Percentiles rank a stretch among this genome's conserved stretches.
phyloP scores from a whole-genome alignment of 2,888 invertebrate species.

The Stenodera caucasica region DNA sequence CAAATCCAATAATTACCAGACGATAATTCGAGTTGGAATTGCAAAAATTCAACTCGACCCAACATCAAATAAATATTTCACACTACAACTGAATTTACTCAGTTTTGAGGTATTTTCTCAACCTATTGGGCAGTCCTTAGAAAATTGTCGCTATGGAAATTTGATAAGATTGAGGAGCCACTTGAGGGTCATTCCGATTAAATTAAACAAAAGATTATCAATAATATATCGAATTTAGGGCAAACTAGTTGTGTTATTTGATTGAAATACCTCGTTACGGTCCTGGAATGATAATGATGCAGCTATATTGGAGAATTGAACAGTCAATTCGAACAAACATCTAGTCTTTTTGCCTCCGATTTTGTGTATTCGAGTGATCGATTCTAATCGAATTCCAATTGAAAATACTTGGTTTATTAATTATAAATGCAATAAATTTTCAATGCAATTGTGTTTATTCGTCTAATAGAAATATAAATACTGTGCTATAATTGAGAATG shows the following conservation, averaged over 20 bases:
- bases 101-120: neutral
- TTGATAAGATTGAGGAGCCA: slow-evolving; percentile 13
- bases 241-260: too few relatives aligned
- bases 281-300: neutral
- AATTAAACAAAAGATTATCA: slow-evolving; percentile 25
- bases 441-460: too few relatives aligned
- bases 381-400: neutral
- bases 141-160: neutral
- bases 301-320: neutral
- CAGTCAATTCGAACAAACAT: neutral
- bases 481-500: too few relatives aligned
- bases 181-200: slow-evolving; percentile 22
- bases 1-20: too few relatives aligned
- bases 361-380: too few relatives aligned
- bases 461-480: too few relatives aligned
- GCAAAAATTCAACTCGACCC: too few relatives aligned
- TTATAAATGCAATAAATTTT: neutral
- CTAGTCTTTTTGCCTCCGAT: too few relatives aligned
- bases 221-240: too few relatives aligned
- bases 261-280: too few relatives aligned
- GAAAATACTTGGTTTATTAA: neutral
- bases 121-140: neutral
- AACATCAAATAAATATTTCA: too few relatives aligned
- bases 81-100: neutral
- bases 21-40: too few relatives aligned